A percentile compares a stretch with the other conserved stretches of the same genome.
Evolutionary conservation across 2,888 invertebrate genomes (phyloP).

Genomic region (Polia nebulosa): DNA sequence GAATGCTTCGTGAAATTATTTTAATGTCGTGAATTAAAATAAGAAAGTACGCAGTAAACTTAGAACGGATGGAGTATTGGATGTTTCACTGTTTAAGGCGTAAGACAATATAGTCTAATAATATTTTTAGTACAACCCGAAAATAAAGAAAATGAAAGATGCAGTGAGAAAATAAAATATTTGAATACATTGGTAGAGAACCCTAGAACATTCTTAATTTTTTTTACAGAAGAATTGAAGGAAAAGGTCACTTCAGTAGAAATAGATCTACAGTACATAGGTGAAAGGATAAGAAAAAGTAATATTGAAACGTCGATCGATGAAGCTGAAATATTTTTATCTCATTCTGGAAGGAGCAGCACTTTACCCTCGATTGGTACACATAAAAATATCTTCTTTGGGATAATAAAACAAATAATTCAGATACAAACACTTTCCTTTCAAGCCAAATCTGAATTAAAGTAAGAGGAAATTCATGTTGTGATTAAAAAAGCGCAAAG

Average conservation of each 20-base stretch:
- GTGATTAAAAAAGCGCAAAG: conserved; percentile 32
- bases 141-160: not conserved
- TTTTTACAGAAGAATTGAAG: too few relatives aligned
- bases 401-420: conserved; percentile 3
- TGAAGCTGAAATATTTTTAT: conserved; percentile 2
- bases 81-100: not conserved
- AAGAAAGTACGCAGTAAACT: conserved; percentile 57
- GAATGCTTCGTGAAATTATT: conserved; percentile 69
- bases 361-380: not conserved
- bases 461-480: conserved; percentile 44
- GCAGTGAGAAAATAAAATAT: too few relatives aligned
- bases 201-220: too few relatives aligned
- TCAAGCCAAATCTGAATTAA: conserved; percentile 19
- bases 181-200: too few relatives aligned
- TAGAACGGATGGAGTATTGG: conserved; percentile 40
- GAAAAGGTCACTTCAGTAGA: not conserved
- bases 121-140: not conserved
- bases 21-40: conserved; percentile 65
- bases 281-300: not conserved
- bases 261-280: not conserved
- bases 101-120: not conserved
- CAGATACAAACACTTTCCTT: not conserved
- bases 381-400: not conserved
- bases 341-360: not conserved
- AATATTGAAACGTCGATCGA: not conserved